phyloP scores from a whole-genome alignment of 2,113 vertebrate species.

The Caloenas nicobarica region DNA sequence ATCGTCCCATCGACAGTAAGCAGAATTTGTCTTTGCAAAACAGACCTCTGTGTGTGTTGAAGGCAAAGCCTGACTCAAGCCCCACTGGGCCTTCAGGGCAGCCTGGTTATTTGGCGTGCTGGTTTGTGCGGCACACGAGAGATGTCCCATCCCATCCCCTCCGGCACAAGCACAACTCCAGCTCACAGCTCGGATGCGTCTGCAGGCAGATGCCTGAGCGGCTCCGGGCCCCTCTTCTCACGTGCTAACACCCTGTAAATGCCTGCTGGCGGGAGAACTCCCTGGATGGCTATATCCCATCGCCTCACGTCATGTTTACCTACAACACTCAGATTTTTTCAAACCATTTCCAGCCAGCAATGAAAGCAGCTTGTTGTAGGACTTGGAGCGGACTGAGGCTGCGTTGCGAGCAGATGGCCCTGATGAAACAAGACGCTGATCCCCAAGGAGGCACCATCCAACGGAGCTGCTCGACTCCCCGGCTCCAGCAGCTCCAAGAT shows the following conservation, averaged over 20 bases:
- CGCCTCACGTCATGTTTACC: background rate
- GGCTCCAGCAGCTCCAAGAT: conserved; percentile 15
- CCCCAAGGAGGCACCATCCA: conserved; percentile 18
- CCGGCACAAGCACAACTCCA: background rate
- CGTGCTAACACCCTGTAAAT: background rate
- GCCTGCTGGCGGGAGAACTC: background rate
- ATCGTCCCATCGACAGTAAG: fast-evolving
- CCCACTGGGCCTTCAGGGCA: background rate
- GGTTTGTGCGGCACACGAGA: fast-evolving
- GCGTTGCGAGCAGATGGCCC: conserved; percentile 48
- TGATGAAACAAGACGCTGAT: conserved; percentile 35
- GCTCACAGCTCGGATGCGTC: background rate
- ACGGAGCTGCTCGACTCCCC: background rate
- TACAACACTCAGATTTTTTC: background rate
- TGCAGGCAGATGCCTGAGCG: background rate
- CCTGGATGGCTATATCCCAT: background rate
- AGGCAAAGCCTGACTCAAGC: background rate
- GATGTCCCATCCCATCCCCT: background rate
- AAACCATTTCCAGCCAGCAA: conserved; percentile 11
- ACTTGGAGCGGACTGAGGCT: background rate
- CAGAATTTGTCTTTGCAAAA: background rate
- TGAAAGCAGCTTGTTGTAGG: conserved; percentile 27
- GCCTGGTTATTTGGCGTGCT: background rate
- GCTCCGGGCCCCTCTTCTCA: background rate
- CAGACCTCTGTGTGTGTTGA: background rate